phyloP scores from a whole-genome alignment of 2,888 invertebrate species.

The Tuberolachnus salignus region DNA sequence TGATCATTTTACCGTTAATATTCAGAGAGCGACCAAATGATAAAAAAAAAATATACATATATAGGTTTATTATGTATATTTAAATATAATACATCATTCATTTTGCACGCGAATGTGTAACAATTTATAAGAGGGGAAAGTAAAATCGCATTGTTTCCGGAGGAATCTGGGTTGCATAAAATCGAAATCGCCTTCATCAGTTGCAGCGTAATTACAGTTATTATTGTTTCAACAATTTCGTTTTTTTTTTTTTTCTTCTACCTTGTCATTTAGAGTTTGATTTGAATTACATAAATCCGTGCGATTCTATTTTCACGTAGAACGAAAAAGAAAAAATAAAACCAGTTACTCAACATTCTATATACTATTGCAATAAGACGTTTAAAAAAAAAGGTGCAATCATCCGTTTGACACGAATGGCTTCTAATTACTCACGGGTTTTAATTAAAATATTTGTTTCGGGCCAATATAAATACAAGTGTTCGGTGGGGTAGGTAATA shows the following conservation, averaged over 20 bases:
- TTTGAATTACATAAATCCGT: constrained; percentile 49
- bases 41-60: not conserved
- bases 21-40: not conserved
- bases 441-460: constrained; percentile 44
- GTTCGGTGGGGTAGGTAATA: too few relatives aligned
- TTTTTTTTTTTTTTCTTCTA: constrained; percentile 34
- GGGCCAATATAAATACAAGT: not conserved
- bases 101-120: constrained; percentile 13
- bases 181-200: constrained; percentile 29
- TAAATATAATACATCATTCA: constrained; percentile 3
- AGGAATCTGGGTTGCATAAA: constrained; percentile 43
- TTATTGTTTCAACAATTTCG: constrained; percentile 48
- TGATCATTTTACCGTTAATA: not conserved
- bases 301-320: constrained; percentile 33
- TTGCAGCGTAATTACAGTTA: constrained; percentile 42
- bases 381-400: constrained; percentile 7
- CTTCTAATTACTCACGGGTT: constrained; percentile 12
- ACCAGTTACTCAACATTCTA: constrained; percentile 20
- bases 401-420: constrained; percentile 22
- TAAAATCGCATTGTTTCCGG: constrained; percentile 37
- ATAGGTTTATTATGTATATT: not conserved
- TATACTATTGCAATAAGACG: not conserved
- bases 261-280: constrained; percentile 30
- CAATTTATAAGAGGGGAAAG: constrained; percentile 33
- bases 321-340: constrained; percentile 20